phyloP scores from a whole-genome alignment of 2,113 vertebrate genomes.

The Oncorhynchus masou region DNA sequence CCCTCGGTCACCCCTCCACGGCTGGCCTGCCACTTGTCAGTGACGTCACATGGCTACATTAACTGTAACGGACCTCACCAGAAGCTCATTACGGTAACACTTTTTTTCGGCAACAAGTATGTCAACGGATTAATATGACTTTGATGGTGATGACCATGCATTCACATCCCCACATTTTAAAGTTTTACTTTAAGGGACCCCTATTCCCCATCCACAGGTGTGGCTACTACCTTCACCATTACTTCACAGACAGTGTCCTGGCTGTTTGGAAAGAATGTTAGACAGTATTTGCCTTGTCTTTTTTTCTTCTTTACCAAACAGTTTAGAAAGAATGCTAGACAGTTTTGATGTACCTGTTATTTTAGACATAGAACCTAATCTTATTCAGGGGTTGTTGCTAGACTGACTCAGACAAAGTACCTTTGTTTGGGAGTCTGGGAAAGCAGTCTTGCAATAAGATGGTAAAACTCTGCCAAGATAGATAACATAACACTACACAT shows the following conservation, averaged over 20 bases:
- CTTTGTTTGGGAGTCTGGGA: slow-evolving; percentile 45
- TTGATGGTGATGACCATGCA: slow-evolving; percentile 8
- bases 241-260: background rate
- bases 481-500: slow-evolving; percentile 13
- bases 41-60: slow-evolving; percentile 24
- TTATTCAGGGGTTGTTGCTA: slow-evolving; percentile 41
- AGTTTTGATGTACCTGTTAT: too few species aligned
- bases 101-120: slow-evolving; percentile 24
- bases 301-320: slow-evolving; percentile 34
- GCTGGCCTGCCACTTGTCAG: too few species aligned
- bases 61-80: slow-evolving; percentile 23
- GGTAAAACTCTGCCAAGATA: background rate
- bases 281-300: slow-evolving; percentile 22
- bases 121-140: slow-evolving; percentile 17
- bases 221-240: background rate
- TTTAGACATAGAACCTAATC: too few species aligned
- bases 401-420: slow-evolving; percentile 53
- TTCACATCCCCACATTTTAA: background rate
- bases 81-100: slow-evolving; percentile 31
- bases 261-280: background rate
- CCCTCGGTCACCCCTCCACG: too few species aligned
- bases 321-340: too few species aligned
- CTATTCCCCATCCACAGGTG: background rate
- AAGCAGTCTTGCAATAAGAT: background rate
- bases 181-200: background rate